Percentiles rank a stretch among this genome's conserved stretches.
Evolutionary conservation across 2,797 vertebrate genomes (phyloP).

Genomic region (Danio kyathit): DNA sequence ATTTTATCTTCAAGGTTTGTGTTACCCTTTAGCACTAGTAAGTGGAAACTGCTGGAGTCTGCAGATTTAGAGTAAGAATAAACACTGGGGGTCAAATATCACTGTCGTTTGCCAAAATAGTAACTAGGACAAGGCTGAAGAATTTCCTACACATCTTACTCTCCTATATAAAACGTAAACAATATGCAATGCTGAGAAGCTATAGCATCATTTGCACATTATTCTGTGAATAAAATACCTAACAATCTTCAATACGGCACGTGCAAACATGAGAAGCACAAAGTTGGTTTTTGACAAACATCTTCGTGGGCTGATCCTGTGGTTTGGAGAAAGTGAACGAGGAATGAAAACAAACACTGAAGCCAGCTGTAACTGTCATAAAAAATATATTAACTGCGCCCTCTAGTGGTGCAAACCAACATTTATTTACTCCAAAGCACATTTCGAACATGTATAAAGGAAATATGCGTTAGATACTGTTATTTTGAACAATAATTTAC

Average conservation of each 20-base stretch:
- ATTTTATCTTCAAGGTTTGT: neutral
- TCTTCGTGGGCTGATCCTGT: neutral
- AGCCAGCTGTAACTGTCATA: neutral
- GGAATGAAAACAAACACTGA: constrained; percentile 24
- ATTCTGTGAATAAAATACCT: neutral
- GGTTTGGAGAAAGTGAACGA: constrained; percentile 26
- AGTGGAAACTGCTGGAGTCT: constrained; percentile 43
- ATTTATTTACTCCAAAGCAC: constrained; percentile 23
- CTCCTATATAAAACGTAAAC: neutral
- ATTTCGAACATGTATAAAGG: neutral
- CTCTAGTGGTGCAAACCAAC: constrained; percentile 22
- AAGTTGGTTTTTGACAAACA: neutral
- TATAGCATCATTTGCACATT: neutral
- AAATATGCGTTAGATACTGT: neutral
- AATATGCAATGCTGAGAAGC: too few relatives aligned
- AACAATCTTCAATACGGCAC: neutral
- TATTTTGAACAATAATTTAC: constrained; percentile 36
- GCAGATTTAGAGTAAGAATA: constrained; percentile 44
- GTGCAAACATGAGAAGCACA: neutral
- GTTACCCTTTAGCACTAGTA: neutral
- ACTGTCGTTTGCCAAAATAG: neutral
- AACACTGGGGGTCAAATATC: constrained; percentile 42
- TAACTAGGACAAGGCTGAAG: constrained; percentile 22
- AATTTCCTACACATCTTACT: neutral
- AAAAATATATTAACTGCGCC: constrained; percentile 6